Base-by-base conservation (phyloP, 2,797 vertebrate genomes). In the Sebastes ruberrimus region DNA sequence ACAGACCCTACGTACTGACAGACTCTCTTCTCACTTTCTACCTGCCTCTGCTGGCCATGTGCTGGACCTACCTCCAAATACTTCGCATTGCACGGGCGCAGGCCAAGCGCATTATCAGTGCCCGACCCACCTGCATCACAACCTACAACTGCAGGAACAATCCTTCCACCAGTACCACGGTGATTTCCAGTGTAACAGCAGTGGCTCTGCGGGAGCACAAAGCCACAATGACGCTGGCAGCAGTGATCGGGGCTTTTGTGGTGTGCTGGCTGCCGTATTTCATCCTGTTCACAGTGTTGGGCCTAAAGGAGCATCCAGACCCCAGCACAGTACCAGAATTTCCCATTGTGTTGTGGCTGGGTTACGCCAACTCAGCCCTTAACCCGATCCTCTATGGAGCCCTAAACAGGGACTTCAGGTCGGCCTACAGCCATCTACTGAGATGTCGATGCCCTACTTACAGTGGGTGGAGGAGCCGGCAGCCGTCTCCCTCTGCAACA, bases 241-340 rank as follows among this genome's bases (percentile, higher is more conserved):
- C 94, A 1, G 97, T 99, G 62, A 94, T 99, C 76, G 98, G 98
- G 1, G 97, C 95, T 0, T 99, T 99, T 84, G 92, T 97, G 4
- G 71, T 98, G 32, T 99, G 98, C 92, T 99, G 98, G 98, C 95
- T 99, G 71, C 98, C 98, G 4, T 99, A 99, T 91, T 99, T 99
- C 88, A 97, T 97, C 0, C 88, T 97, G 22, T 99, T 99, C 77
- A 97, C 94, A 0, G 95, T 98, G 81, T 90, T 96, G 23, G 98
- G 98, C 1, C 65, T 98, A 42, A 81, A 49, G 61, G 96, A 97
- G 63, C 92, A 97, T 68, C 85, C 87, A 1, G 88, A 94, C 72
- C 89, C 90, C 0, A 80, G 87, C 81, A 85, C 68, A 20, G 91
- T 92, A 20, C 88, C 93, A 1, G 84, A 88, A 30, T 96, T 94